Evolutionary conservation across 2,113 vertebrate species (phyloP), one percentile per base, ranked within the genome.

Genomic region (Setophaga petechia): DNA sequence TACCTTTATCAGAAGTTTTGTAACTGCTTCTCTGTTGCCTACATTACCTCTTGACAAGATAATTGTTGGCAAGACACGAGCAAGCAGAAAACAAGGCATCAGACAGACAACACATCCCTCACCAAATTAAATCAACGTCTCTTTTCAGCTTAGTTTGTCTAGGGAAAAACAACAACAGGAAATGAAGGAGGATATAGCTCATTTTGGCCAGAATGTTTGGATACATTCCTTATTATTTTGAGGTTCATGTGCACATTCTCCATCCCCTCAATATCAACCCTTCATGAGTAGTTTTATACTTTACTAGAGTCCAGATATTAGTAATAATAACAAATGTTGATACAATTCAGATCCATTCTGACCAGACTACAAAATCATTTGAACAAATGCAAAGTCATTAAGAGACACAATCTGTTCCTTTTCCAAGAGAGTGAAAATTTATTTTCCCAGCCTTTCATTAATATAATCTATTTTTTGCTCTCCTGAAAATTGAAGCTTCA

Each of bases 31-130:
- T 87, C 83, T 72, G 77, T 28, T 94, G 87, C 27, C 69, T 82
- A 35, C 76, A 61, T 85, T 97, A 90, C 85, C 94, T 96, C 90
- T 81, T 97, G 97, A 97, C 93, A 96, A 95, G 94, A 97, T 96
- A 96, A 98, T 96, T 97, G 95, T 93, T 92, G 96, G 88, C 86
- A 95, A 92, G 93, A 74, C 72, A 94, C 15, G 4, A 95, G 67
- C 71, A 93, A 91, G 80, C 46, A 95, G 76, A 95, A 98, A 97
- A 96, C 61, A 87, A 93, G 84, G 46, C 90, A 96, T 94, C 94
- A 94, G 87, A 82, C 91, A 95, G 87, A 91, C 59, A 93, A 43
- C 21, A 31, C 74, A 92, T 93, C 65, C 75, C 94, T 95, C 77
- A 83, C 90, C 86, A 95, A 95, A 98, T 97, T 94, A 93, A 96